Percentiles rank a stretch among this genome's conserved stretches.
These are phyloP conservation scores for Platycercus adscitus DNA, from an alignment of 2,113 vertebrate genomes.

Conservation along the genomic window DNA sequence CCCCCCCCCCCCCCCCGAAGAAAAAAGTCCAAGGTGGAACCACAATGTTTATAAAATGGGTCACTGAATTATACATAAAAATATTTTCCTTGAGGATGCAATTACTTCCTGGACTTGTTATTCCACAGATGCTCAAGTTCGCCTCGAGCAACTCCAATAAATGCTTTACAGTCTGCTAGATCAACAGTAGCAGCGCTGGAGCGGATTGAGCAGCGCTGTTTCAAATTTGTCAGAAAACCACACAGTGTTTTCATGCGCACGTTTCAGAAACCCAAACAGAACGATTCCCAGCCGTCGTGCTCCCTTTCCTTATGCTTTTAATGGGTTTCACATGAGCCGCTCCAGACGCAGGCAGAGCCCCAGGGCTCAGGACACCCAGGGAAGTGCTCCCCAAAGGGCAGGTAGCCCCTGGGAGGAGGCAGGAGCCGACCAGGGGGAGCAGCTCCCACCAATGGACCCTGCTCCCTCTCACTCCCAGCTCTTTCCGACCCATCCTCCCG, in stretches of 20 bases:
- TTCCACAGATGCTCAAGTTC: constrained; percentile 33
- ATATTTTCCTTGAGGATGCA: constrained; percentile 63
- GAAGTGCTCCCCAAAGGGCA: background rate
- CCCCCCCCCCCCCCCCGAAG: too few relatives aligned
- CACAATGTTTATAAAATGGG: constrained; percentile 62
- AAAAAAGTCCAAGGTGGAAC: constrained; percentile 28
- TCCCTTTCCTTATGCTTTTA: background rate
- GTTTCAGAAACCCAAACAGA: constrained; percentile 40
- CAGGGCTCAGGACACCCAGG: background rate
- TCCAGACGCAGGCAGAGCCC: background rate
- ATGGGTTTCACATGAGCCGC: background rate
- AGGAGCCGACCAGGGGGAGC: background rate
- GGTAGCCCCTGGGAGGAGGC: background rate
- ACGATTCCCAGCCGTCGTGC: constrained; percentile 11
- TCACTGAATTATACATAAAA: constrained; percentile 67
- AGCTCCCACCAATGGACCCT: background rate
- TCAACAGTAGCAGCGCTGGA: constrained; percentile 49
- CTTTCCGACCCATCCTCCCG: background rate
- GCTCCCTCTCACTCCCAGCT: background rate
- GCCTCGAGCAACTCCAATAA: constrained; percentile 35
- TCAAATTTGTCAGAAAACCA: constrained; percentile 58
- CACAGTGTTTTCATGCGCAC: constrained; percentile 20
- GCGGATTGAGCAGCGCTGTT: constrained; percentile 27
- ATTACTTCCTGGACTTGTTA: constrained; percentile 62
- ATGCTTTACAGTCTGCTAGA: constrained; percentile 53